A percentile compares a stretch with the other conserved stretches of the same genome.
Conservation (phyloP, 2,888 invertebrate species). For the Blera fallax region DNA sequence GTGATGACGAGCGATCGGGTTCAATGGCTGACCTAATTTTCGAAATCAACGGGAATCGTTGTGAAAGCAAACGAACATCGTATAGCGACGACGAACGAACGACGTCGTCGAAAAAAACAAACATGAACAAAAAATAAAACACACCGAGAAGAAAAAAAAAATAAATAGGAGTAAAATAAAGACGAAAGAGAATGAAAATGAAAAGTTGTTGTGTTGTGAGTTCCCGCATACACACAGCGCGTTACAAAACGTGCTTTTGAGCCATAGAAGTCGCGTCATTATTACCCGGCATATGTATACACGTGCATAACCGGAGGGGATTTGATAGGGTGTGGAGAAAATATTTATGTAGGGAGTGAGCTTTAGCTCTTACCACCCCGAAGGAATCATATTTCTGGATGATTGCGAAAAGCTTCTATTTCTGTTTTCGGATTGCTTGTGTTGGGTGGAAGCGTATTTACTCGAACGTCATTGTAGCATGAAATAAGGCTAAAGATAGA, state of each 20-base stretch:
- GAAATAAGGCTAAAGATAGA: not conserved
- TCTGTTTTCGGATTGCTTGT: not conserved
- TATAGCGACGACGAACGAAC: slow-evolving; percentile 31
- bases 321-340: not conserved
- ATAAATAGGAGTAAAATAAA: not conserved
- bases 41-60: slow-evolving; percentile 75
- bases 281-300: not conserved
- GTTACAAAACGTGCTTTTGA: slow-evolving; percentile 20
- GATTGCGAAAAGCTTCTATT: slow-evolving; percentile 24
- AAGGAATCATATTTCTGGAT: slow-evolving; percentile 30
- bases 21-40: slow-evolving; percentile 82
- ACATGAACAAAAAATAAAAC: slow-evolving; percentile 5
- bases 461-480: too few relatives aligned
- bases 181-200: slow-evolving; percentile 5
- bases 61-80: slow-evolving; percentile 74
- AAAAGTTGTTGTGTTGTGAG: not conserved
- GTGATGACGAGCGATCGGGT: slow-evolving; percentile 78
- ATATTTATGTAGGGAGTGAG: not conserved
- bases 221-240: not conserved
- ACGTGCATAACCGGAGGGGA: slow-evolving; percentile 18
- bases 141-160: not conserved
- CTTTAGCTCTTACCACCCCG: slow-evolving; percentile 4
- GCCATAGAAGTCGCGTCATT: not conserved
- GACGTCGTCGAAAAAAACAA: slow-evolving; percentile 1
- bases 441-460: not conserved